A percentile compares a stretch with the other conserved stretches of the same genome.
Evolutionary conservation across 1,140 invertebrate species (phyloP).

Genomic region (Bombus polaris): DNA sequence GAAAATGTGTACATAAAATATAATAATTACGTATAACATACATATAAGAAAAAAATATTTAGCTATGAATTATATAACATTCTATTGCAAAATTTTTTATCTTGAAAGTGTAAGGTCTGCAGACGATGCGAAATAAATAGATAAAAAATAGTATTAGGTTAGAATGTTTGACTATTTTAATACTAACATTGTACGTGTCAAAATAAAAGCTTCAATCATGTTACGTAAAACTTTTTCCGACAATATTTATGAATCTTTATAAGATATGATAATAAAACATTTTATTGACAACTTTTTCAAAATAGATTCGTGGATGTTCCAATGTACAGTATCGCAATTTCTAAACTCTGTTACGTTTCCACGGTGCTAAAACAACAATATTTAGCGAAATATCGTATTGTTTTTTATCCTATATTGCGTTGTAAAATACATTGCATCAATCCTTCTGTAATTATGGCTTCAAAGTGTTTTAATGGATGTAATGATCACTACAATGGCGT

Average conservation of each 20-base stretch:
- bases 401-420: background rate
- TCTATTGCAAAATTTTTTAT: background rate
- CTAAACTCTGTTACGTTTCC: slow-evolving; percentile 40
- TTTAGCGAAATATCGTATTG: background rate
- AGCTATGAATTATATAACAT: background rate
- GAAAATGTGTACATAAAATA: background rate
- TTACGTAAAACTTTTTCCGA: slow-evolving; percentile 11
- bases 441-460: slow-evolving; percentile 42
- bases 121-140: background rate
- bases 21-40: background rate
- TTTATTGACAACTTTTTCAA: background rate
- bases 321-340: slow-evolving; percentile 31
- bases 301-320: slow-evolving; percentile 21
- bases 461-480: slow-evolving; percentile 83
- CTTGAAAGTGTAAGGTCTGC: slow-evolving; percentile 1
- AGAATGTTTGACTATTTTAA: slow-evolving; percentile 3
- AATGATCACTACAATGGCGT: slow-evolving; percentile 88
- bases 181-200: background rate
- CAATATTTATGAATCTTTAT: background rate
- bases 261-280: background rate
- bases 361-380: slow-evolving; percentile 31
- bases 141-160: slow-evolving; percentile 25
- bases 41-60: background rate
- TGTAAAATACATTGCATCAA: background rate
- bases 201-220: background rate